Evolutionary conservation across 1,140 invertebrate genomes (phyloP).

Genomic region (Aphaenogaster ashmeadi): DNA sequence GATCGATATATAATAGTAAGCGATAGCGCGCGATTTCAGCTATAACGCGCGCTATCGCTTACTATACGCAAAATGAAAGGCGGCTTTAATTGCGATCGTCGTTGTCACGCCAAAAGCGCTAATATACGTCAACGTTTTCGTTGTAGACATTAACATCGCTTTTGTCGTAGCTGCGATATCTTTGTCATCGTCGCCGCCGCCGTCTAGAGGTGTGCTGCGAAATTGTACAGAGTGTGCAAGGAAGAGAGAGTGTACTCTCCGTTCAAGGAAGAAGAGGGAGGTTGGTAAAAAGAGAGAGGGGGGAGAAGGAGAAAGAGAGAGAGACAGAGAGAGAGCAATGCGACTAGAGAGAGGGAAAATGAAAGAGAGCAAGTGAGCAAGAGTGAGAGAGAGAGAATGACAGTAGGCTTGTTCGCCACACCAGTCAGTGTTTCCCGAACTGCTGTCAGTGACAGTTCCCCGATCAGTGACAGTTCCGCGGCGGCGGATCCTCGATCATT

Average conservation of each 20-base stretch:
- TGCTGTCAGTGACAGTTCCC: constrained; percentile 85
- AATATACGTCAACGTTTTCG: constrained; percentile 16
- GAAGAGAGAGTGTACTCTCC: constrained; percentile 42
- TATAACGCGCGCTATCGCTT: constrained; percentile 80
- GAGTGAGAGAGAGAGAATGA: constrained; percentile 63
- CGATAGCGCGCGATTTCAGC: neutral
- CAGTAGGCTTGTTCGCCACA: constrained; percentile 67
- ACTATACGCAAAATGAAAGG: constrained; percentile 87
- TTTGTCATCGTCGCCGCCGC: constrained; percentile 6
- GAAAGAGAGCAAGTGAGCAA: constrained; percentile 25
- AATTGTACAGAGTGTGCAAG: constrained; percentile 26
- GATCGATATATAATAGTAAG: too few relatives aligned
- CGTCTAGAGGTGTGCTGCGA: constrained; percentile 21
- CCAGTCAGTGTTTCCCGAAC: constrained; percentile 87
- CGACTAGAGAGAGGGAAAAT: constrained; percentile 45
- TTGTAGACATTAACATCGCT: constrained; percentile 26
- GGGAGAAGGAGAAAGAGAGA: neutral
- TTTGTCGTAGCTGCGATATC: neutral
- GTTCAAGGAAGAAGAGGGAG: constrained; percentile 36
- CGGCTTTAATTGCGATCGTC: constrained; percentile 83
- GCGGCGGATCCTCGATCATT: constrained; percentile 73
- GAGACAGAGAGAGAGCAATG: constrained; percentile 31
- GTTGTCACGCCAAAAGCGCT: neutral
- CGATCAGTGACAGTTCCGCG: constrained; percentile 75
- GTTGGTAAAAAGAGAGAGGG: neutral